Evolutionary conservation across 2,888 invertebrate genomes (phyloP), one percentile per base, ranked within the genome.

Genomic region (Conchocele bisecta): DNA sequence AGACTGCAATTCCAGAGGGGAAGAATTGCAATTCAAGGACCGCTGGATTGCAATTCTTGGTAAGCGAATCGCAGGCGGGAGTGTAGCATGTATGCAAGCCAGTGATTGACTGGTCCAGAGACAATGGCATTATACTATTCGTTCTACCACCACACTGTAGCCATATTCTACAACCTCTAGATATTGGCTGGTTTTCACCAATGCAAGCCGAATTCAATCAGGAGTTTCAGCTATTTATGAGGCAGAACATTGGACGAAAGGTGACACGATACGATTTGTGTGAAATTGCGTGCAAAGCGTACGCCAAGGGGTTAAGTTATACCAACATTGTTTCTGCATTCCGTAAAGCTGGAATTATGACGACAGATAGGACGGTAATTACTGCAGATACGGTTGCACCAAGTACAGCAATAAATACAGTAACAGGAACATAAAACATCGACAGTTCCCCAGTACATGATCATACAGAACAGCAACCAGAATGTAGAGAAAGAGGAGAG

Each of bases 31-130:
- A n/a, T n/a, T n/a, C n/a, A n/a, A n/a, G n/a, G n/a, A n/a, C n/a
- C n/a, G n/a, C n/a, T n/a, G n/a, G n/a, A n/a, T n/a, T n/a, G n/a
- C n/a, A n/a, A n/a, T n/a, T n/a, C n/a, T n/a, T n/a, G n/a, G n/a
- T n/a, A n/a, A n/a, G n/a, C n/a, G n/a, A n/a, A n/a, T n/a, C n/a
- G n/a, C n/a, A n/a, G n/a, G n/a, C n/a, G n/a, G n/a, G n/a, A n/a
- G n/a, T n/a, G n/a, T n/a, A n/a, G n/a, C 54, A 63, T 28, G 31
- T 63, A 3, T 50, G 37, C 17, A 17, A 41, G 5, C 44, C 63
- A 22, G 42, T 63, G 6, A 28, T 63, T 13, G 54, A 63, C 13
- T 63, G 63, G 63, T 53, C 63, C 20, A 53, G 48, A 35, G 41
- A 41, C 42, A 53, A 63, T 54, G 54, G 54, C 29, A 41, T 54